Evolutionary conservation across 2,888 invertebrate genomes (phyloP).

Genomic region (Heliconius ethilla): DNA sequence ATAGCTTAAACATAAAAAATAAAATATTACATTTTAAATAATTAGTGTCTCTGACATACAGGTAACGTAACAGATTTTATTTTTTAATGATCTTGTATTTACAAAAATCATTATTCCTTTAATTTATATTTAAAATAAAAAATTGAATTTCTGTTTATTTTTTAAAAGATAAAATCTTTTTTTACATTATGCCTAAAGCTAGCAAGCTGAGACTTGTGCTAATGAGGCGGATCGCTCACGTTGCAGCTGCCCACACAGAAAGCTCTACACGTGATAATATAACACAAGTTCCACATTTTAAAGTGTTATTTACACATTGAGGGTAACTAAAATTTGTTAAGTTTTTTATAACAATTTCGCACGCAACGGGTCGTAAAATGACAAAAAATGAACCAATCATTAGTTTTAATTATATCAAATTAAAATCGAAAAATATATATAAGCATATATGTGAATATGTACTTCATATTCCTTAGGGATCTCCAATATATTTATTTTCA

Average conservation of each 20-base stretch:
- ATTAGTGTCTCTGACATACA: neutral
- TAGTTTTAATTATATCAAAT: neutral
- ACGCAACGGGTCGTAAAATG: neutral
- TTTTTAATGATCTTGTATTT: neutral
- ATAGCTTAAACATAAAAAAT: neutral
- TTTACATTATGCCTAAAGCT: slow-evolving; percentile 18
- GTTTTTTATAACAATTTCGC: neutral
- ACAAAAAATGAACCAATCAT: neutral
- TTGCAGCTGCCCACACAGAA: slow-evolving; percentile 33
- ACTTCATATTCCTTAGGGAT: too few relatives aligned
- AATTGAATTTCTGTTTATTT: slow-evolving; percentile 13
- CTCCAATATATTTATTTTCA: too few relatives aligned
- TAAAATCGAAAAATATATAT: too few relatives aligned
- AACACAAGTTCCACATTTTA: neutral
- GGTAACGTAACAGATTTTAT: neutral
- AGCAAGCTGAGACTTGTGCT: slow-evolving; percentile 31
- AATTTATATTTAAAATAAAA: neutral
- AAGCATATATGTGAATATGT: too few relatives aligned
- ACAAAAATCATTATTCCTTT: slow-evolving; percentile 6
- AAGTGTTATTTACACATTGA: neutral
- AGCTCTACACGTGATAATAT: slow-evolving; percentile 18
- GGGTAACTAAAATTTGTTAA: neutral
- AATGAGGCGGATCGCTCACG: slow-evolving; percentile 39
- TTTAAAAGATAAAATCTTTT: slow-evolving; percentile 19
- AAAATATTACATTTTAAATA: neutral